Conservation (phyloP, 2,888 invertebrate genomes). For the Sarcophaga variegata region DNA sequence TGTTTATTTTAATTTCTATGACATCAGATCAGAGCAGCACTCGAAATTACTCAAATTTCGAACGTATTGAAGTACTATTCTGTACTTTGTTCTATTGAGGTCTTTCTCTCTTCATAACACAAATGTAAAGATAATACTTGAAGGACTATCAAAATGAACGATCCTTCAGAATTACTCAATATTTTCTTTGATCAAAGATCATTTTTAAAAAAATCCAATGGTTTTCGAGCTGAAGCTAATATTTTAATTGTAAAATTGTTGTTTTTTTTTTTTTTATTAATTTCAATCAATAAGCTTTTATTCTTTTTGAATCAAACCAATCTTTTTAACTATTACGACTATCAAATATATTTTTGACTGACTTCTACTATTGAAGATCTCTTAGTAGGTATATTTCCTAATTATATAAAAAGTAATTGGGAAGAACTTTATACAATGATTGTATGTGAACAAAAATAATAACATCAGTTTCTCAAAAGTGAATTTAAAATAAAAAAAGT, state of each 20-base stretch:
- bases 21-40: too few relatives aligned
- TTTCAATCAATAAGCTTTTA: constrained; percentile 50
- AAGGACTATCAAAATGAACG: too few relatives aligned
- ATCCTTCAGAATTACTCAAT: neutral
- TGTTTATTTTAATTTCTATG: too few relatives aligned
- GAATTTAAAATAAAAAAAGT: constrained; percentile 33
- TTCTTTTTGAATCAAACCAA: constrained; percentile 38
- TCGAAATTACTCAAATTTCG: too few relatives aligned
- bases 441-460: constrained; percentile 82
- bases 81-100: too few relatives aligned
- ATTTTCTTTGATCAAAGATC: constrained; percentile 10
- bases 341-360: constrained; percentile 80
- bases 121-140: too few relatives aligned
- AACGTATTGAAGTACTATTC: too few relatives aligned
- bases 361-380: constrained; percentile 74
- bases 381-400: constrained; percentile 72
- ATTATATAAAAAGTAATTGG: constrained; percentile 68
- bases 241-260: constrained; percentile 2
- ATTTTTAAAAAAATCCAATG: constrained; percentile 54
- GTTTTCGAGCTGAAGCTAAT: constrained; percentile 61
- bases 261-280: constrained; percentile 16
- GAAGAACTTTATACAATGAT: constrained; percentile 71
- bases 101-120: too few relatives aligned
- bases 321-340: constrained; percentile 51
- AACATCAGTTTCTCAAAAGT: constrained; percentile 77